These are phyloP conservation scores for Agapornis roseicollis DNA, from an alignment of 2,113 vertebrate species.

Conservation along the genomic window DNA sequence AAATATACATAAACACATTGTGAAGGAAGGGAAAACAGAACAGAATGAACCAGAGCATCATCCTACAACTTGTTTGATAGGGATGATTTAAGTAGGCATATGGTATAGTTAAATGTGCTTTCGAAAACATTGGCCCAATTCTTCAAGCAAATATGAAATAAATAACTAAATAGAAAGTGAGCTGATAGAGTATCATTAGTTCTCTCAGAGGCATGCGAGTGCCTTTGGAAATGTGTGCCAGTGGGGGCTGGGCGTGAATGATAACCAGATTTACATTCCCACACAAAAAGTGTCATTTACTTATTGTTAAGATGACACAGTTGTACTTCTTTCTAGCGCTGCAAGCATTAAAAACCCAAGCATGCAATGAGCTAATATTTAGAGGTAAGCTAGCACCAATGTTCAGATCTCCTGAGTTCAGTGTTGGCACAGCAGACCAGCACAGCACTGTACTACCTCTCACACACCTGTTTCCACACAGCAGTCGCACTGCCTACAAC, in stretches of 20 bases:
- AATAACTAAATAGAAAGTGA: conserved; percentile 60
- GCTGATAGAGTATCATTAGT: conserved; percentile 25
- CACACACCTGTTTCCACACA: background rate
- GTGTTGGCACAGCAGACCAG: background rate
- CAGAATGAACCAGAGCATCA: conserved; percentile 72
- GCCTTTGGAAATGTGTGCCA: background rate
- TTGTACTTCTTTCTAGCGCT: background rate
- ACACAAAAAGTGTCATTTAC: background rate
- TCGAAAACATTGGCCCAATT: conserved; percentile 78
- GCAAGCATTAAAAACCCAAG: background rate
- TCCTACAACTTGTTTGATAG: conserved; percentile 77
- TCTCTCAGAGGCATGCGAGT: conserved; percentile 20
- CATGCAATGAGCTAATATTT: background rate
- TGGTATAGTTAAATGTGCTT: conserved; percentile 80
- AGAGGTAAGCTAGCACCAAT: background rate
- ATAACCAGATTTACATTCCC: background rate
- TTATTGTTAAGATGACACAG: background rate
- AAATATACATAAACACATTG: conserved; percentile 78
- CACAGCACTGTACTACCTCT: background rate
- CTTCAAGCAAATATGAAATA: conserved; percentile 70
- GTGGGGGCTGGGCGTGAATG: background rate
- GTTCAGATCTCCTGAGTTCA: background rate
- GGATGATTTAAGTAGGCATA: conserved; percentile 79
- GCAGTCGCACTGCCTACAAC: background rate
- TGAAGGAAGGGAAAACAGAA: conserved; percentile 74